Evolutionary conservation across 2,888 invertebrate species (phyloP), one percentile per base, ranked within the genome.

Genomic region (Rhodophaea formosa): DNA sequence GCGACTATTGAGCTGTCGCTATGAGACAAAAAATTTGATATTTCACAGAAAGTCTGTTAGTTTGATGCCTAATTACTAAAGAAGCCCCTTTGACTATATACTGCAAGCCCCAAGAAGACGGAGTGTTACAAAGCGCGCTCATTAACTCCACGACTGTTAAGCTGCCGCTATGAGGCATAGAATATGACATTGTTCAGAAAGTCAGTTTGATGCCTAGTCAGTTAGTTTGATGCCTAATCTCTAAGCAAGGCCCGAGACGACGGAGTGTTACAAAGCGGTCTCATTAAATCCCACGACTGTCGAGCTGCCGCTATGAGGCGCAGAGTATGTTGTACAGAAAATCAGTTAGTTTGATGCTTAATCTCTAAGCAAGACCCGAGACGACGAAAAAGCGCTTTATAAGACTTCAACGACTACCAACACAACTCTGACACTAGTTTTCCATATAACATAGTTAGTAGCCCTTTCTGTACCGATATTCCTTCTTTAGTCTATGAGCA

Each of bases 271-370:
- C 77, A 79, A 77, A 78, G 79, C 75, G 62, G 60, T 46, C 69
- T 81, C 79, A 80, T 81, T 81, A 81, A 77, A 78, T 80, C 71
- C 67, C 67, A 69, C 72, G 67, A 71, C 74, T 70, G 71, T 65
- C 69, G 68, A 64, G 69, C 29, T 65, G 29, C 59, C 61, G 66
- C 64, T 54, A 67, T 61, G 67, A 12, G n/a, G 5, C 47, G 42
- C 7, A 55, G 55, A 55, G 23, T 23, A 12, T 52, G n/a, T 16
- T 47, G 23, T 47, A 47, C 23, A 47, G 7, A 47, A 16, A 46
- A n/a, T 23, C 23, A 23, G 2, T 23, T 23, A 23, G 23, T 23
- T 23, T 23, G 23, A 23, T 23, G 23, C 2, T 5, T 23, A 23
- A 23, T 23, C 23, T 23, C 23, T 5, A 23, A 23, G 23, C 5